Percentiles rank a stretch among this genome's conserved stretches.
These are phyloP conservation scores for Agrochola circellaris DNA, from an alignment of 2,888 invertebrate species.

Conservation along the genomic window DNA sequence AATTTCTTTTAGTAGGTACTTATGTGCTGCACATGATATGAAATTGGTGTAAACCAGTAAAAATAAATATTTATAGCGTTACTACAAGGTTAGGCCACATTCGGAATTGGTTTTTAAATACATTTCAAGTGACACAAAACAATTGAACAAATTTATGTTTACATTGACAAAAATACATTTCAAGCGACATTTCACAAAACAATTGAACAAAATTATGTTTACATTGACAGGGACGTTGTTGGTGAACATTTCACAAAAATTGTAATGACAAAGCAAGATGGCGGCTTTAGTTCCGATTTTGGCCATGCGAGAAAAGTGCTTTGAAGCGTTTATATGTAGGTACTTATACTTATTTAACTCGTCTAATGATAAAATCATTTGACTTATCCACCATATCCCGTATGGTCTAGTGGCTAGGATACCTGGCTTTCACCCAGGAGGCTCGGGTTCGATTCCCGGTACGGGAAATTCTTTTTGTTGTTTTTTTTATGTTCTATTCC, in stretches of 20 bases:
- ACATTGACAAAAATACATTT: neutral
- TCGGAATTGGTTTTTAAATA: neutral
- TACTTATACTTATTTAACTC: neutral
- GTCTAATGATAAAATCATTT: conserved; percentile 5
- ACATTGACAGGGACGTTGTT: neutral
- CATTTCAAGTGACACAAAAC: neutral
- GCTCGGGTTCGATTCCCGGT: conserved; percentile 94
- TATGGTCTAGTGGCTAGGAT: conserved; percentile 92
- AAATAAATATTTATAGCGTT: neutral
- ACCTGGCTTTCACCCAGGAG: conserved; percentile 94
- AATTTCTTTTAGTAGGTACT: neutral
- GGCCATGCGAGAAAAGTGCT: neutral
- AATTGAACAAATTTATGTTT: neutral
- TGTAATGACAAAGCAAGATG: neutral
- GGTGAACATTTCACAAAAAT: neutral
- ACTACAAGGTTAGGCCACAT: neutral
- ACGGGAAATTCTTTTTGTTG: conserved; percentile 34
- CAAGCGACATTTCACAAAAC: neutral
- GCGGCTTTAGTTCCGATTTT: no score
- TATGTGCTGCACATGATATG: neutral
- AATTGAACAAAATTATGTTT: neutral
- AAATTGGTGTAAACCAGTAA: neutral
- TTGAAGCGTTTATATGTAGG: neutral
- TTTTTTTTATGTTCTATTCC: neutral
- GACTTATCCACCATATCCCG: accelerated